phyloP scores from a whole-genome alignment of 2,888 invertebrate species.

The Napeogenes inachia region DNA sequence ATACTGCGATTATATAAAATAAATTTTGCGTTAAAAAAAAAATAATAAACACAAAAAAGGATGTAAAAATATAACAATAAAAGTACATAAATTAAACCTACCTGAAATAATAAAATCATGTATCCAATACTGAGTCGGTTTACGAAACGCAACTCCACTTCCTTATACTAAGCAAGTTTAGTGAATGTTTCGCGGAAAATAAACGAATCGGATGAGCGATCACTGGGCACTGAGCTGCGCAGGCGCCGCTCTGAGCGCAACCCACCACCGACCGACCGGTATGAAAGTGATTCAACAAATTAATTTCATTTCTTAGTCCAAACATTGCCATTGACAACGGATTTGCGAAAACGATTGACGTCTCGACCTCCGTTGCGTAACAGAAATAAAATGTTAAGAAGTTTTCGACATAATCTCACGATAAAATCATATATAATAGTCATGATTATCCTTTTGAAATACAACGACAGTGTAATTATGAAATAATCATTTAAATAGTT shows the following conservation, averaged over 20 bases:
- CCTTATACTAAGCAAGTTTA: constrained; percentile 27
- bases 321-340: constrained; percentile 54
- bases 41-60: too few relatives aligned
- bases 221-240: constrained; percentile 44
- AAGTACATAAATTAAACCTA: constrained; percentile 14
- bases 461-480: too few relatives aligned
- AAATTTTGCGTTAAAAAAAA: too few relatives aligned
- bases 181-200: constrained; percentile 29
- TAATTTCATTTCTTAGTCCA: constrained; percentile 63
- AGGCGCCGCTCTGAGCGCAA: constrained; percentile 39
- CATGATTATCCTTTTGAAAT: too few relatives aligned
- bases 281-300: constrained; percentile 61
- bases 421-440: constrained; percentile 5
- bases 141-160: constrained; percentile 30
- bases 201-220: constrained; percentile 31
- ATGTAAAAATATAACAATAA: not conserved
- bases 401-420: constrained; percentile 4
- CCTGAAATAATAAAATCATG: constrained; percentile 12
- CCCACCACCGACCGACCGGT: constrained; percentile 43
- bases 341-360: constrained; percentile 29
- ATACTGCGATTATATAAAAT: too few relatives aligned
- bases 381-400: not conserved
- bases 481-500: too few relatives aligned
- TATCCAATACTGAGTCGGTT: constrained; percentile 17
- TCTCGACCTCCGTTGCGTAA: not conserved